A percentile compares a stretch with the other conserved stretches of the same genome.
These are phyloP conservation scores for Petaurus breviceps DNA, from an alignment of 2,113 vertebrate species.

Conservation along the genomic window DNA sequence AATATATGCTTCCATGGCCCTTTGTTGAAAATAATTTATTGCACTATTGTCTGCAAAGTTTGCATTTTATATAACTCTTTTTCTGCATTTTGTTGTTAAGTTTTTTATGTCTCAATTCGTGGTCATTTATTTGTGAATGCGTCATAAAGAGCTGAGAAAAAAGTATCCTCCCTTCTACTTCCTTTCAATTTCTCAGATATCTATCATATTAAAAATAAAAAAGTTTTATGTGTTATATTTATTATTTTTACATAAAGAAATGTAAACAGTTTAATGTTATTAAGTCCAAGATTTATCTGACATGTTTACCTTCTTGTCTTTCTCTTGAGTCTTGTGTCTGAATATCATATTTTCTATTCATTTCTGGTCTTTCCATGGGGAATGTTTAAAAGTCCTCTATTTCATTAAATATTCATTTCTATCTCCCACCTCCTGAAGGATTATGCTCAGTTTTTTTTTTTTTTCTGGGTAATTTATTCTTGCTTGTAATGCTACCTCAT, in stretches of 20 bases:
- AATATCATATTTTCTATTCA: too few relatives aligned
- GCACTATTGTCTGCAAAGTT: not conserved
- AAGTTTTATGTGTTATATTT: too few relatives aligned
- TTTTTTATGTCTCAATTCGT: not conserved
- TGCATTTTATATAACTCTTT: not conserved
- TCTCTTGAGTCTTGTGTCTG: not conserved
- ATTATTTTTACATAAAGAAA: too few relatives aligned
- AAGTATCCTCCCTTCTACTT: not conserved
- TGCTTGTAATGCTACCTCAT: not conserved
- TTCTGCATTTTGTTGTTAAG: not conserved
- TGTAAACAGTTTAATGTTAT: too few relatives aligned
- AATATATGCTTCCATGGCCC: accelerated
- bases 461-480: not conserved
- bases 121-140: not conserved
- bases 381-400: not conserved
- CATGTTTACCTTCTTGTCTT: too few relatives aligned
- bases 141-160: not conserved
- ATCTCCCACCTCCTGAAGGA: not conserved
- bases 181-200: not conserved
- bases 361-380: not conserved
- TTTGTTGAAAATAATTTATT: not conserved
- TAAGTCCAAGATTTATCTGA: too few relatives aligned
- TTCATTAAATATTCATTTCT: not conserved
- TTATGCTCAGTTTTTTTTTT: not conserved
- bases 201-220: not conserved